Evolutionary conservation across 1,140 invertebrate genomes (phyloP), one percentile per base, ranked within the genome.

Genomic region (Orchestia grillus): DNA sequence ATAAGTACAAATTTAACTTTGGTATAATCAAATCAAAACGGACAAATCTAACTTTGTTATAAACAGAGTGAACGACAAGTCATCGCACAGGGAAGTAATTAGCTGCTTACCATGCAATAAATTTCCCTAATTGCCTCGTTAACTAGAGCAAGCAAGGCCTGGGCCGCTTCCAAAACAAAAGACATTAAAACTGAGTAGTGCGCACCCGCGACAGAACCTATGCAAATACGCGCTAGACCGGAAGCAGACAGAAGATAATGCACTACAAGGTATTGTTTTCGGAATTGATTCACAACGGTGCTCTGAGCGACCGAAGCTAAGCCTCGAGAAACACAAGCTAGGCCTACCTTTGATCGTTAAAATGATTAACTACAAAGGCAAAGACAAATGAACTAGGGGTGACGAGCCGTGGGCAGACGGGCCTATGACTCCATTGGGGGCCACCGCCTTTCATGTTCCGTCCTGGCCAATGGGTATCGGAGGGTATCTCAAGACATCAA

Each of bases 291-390:
- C 11, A 77, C 62, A 3, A 77, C 62, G 3, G 62, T 77, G 47
- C 36, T 77, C 62, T 77, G 28, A 77, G 62, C 11, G 62, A 77
- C 47, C 47, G 62, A 77, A 36, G 28, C 62, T 77, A 15, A 36
- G 36, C 62, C 62, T 77, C 28, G 62, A 77, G 62, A 77, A 77
- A 77, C 62, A 77, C 62, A 77, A 77, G 62, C 11, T 8, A 77
- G 62, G 36, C 62, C 28, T 3, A 28, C 3, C 62, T 77, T 77
- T 77, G 62, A 77, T 77, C 15, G 28, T 28, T 77, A 77, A 77
- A 77, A 77, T 77, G 62, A 77, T 77, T 77, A 77, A 77, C 62
- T 77, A 77, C 62, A 77, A 77, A 77, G 62, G 62, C 62, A 77
- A 36, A 36, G 62, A 77, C 62, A 77, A 77, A 77, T 77, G 62